Percentiles rank a stretch among this genome's conserved stretches.
Conservation (phyloP, 2,113 vertebrate genomes). For the Leptobrachium leishanense region DNA sequence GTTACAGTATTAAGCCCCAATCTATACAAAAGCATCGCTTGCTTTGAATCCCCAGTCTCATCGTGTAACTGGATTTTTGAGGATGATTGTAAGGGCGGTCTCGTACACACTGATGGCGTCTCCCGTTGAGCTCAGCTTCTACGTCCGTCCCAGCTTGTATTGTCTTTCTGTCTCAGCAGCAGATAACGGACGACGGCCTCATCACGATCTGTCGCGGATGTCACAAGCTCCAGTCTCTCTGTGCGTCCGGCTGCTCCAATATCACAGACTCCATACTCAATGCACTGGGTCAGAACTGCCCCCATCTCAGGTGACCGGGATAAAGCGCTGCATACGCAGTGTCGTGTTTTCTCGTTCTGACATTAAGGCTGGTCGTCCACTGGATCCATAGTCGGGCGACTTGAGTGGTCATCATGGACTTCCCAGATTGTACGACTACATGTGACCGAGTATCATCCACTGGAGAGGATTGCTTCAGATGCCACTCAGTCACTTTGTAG, state of each 20-base stretch:
- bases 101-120: background rate
- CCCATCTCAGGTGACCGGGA: constrained; percentile 81
- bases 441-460: too few relatives aligned
- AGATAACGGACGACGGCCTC: constrained; percentile 97
- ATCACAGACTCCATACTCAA: constrained; percentile 96
- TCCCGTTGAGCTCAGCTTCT: constrained; percentile 9
- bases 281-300: constrained; percentile 96
- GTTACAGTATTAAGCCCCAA: too few relatives aligned
- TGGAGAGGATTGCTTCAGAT: too few relatives aligned
- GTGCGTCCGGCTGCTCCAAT: constrained; percentile 94
- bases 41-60: too few relatives aligned
- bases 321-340: background rate
- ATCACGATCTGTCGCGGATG: constrained; percentile 97
- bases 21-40: too few relatives aligned
- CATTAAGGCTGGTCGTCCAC: too few relatives aligned
- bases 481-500: too few relatives aligned
- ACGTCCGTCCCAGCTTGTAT: constrained; percentile 26
- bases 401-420: too few relatives aligned
- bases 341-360: background rate
- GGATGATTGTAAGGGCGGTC: too few relatives aligned
- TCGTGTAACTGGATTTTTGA: too few relatives aligned
- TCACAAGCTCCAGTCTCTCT: constrained; percentile 93
- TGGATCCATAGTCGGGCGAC: too few relatives aligned
- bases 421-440: too few relatives aligned
- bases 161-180: constrained; percentile 69